These are phyloP conservation scores for Myiagra hebetior DNA, from an alignment of 2,113 vertebrate species.

Conservation along the genomic window DNA sequence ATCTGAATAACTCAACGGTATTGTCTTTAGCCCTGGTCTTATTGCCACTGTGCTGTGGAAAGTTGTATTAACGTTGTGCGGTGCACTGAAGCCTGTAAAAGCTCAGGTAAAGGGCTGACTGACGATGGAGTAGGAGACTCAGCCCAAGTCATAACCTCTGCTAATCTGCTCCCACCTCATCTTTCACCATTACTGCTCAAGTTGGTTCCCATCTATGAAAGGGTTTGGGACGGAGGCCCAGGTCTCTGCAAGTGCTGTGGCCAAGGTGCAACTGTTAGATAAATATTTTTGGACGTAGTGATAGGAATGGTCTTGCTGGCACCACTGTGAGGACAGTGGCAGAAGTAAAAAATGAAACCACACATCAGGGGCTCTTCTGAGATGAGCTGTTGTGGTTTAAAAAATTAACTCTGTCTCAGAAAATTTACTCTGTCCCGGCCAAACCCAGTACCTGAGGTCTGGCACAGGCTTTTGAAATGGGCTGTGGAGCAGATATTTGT, in stretches of 20 bases:
- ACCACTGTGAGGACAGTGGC: background rate
- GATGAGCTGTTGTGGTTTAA: background rate
- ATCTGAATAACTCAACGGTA: background rate
- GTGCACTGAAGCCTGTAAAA: background rate
- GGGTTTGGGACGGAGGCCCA: background rate
- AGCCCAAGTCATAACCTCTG: background rate
- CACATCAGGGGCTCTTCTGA: background rate
- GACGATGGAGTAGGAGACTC: background rate
- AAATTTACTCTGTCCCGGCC: background rate
- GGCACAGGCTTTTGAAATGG: background rate
- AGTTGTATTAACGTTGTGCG: background rate
- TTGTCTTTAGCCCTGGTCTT: background rate
- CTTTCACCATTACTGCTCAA: background rate
- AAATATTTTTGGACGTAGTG: background rate
- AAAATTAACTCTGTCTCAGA: background rate
- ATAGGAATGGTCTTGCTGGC: background rate
- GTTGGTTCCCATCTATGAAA: background rate
- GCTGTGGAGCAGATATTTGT: background rate
- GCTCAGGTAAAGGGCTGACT: background rate
- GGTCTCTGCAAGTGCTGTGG: background rate
- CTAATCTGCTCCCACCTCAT: background rate
- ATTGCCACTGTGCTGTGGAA: background rate
- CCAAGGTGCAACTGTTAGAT: background rate
- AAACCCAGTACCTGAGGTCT: background rate
- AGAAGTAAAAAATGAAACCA: background rate